A percentile compares a stretch with the other conserved stretches of the same genome.
Conservation (phyloP, 2,797 vertebrate species). For the Cossypha dichroa region DNA sequence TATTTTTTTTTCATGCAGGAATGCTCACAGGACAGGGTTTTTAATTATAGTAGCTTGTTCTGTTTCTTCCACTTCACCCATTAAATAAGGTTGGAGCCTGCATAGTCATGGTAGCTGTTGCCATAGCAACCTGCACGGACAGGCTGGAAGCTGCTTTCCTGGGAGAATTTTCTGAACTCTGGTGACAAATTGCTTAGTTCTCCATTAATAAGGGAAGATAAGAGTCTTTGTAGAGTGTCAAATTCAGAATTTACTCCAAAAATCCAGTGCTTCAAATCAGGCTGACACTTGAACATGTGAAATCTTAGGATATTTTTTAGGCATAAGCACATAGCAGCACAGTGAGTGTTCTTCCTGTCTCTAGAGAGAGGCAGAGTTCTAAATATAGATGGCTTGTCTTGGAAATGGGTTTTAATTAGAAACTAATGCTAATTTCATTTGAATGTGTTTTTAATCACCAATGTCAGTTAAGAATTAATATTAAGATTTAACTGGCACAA, state of each 20-base stretch:
- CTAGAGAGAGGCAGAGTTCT: background rate
- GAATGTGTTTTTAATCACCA: background rate
- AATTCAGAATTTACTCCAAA: background rate
- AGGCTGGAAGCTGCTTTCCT: background rate
- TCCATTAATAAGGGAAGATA: background rate
- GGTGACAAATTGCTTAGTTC: background rate
- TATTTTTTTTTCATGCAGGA: background rate
- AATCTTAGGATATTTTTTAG: background rate
- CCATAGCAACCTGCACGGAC: slow-evolving; percentile 29
- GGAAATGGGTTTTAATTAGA: background rate
- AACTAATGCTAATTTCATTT: background rate
- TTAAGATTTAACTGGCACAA: background rate
- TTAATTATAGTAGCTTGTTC: background rate
- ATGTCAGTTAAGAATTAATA: background rate
- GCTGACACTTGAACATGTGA: background rate
- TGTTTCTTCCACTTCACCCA: background rate
- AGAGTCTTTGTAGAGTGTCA: background rate
- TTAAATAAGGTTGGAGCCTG: background rate
- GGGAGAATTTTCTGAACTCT: background rate
- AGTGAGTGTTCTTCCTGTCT: background rate
- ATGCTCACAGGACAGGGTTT: background rate
- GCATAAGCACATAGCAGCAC: background rate
- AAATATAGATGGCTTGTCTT: background rate
- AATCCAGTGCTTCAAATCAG: background rate
- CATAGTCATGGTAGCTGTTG: background rate